phyloP scores from a whole-genome alignment of 2,888 invertebrate species.

The Baccha elongata region DNA sequence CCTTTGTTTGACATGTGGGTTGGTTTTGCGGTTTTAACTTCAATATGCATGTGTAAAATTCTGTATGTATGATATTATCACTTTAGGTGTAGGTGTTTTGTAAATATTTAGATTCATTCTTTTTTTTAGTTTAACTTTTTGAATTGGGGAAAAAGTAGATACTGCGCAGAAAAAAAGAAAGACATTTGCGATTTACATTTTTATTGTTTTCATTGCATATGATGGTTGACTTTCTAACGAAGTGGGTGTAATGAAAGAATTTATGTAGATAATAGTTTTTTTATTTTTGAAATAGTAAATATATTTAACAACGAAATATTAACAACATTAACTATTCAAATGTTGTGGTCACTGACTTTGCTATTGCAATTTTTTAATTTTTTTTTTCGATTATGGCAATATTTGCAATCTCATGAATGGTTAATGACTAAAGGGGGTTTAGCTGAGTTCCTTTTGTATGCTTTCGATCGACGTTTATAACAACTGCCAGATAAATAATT shows the following conservation, averaged over 20 bases:
- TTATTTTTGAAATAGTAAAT: background rate
- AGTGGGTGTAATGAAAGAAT: conserved; percentile 31
- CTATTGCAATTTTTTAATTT: background rate
- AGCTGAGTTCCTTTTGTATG: too few species aligned
- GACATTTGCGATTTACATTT: conserved; percentile 64
- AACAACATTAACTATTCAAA: background rate
- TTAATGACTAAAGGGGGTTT: too few species aligned
- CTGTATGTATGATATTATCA: conserved; percentile 9
- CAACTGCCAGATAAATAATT: too few species aligned
- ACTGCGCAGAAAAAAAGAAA: background rate
- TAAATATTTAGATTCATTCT: conserved; percentile 65
- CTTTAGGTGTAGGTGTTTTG: conserved; percentile 62
- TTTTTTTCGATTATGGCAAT: too few species aligned
- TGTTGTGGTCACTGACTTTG: conserved; percentile 19
- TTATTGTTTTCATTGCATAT: conserved; percentile 34
- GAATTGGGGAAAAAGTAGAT: conserved; percentile 7
- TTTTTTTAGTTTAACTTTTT: conserved; percentile 22
- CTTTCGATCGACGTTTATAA: too few species aligned
- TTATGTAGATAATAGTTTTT: conserved; percentile 29
- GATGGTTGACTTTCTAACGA: conserved; percentile 13
- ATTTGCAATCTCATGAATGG: too few species aligned
- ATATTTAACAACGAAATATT: background rate
- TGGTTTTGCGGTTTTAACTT: conserved; percentile 32
- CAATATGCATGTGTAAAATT: conserved; percentile 1
- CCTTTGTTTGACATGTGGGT: conserved; percentile 72